These are phyloP conservation scores for Limonius californicus DNA, from an alignment of 1,140 invertebrate species.

Conservation along the genomic window DNA sequence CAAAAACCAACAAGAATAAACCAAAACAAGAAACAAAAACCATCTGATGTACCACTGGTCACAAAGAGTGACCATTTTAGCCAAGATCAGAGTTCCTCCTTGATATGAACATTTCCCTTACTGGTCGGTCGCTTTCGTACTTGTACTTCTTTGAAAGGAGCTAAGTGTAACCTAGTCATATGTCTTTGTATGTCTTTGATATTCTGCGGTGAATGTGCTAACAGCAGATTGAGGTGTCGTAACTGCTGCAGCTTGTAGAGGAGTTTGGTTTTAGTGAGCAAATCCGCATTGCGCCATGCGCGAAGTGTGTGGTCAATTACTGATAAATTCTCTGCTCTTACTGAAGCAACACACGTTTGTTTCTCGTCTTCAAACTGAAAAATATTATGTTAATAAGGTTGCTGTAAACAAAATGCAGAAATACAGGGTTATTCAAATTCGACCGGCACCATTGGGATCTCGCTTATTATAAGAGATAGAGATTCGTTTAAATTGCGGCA, in stretches of 20 bases:
- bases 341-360: slow-evolving; percentile 26
- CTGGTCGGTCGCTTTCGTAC: neutral
- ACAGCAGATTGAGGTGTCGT: slow-evolving; percentile 34
- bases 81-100: slow-evolving; percentile 2
- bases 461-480: too few species aligned
- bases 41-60: neutral
- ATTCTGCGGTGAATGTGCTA: slow-evolving; percentile 32
- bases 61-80: neutral
- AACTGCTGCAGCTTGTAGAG: slow-evolving; percentile 34
- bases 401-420: neutral
- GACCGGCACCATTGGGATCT: too few species aligned
- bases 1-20: neutral
- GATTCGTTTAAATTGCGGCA: too few species aligned
- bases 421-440: too few species aligned
- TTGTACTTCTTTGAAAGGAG: neutral
- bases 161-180: neutral
- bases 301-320: slow-evolving; percentile 33
- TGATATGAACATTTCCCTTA: neutral
- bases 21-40: neutral
- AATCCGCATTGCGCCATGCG: slow-evolving; percentile 34
- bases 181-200: neutral
- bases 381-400: neutral
- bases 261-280: slow-evolving; percentile 26
- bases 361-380: slow-evolving; percentile 33
- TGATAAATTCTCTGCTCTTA: slow-evolving; percentile 33